Percentiles rank a stretch among this genome's conserved stretches.
Conservation (phyloP, 2,797 vertebrate species). For the Sebastes cheni region DNA sequence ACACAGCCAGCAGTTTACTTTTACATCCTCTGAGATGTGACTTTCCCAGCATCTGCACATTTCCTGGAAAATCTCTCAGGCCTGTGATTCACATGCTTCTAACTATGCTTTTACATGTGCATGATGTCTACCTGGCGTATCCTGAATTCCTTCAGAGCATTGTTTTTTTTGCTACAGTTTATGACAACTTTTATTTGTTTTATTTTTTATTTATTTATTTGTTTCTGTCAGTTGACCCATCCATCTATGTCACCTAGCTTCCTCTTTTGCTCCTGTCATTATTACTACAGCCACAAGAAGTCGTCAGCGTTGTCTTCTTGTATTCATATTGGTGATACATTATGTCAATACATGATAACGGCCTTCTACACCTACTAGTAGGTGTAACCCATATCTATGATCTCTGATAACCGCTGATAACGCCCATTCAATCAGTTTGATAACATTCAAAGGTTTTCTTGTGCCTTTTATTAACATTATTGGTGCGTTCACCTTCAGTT, state of each 20-base stretch:
- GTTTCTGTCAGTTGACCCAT: too few relatives aligned
- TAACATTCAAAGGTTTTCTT: too few relatives aligned
- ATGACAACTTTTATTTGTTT: too few relatives aligned
- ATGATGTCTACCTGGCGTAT: not conserved
- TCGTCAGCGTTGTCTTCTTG: not conserved
- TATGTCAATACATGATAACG: not conserved
- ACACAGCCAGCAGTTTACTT: not conserved
- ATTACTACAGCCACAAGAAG: not conserved
- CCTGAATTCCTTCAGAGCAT: not conserved
- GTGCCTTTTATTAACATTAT: too few relatives aligned
- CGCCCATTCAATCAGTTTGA: too few relatives aligned
- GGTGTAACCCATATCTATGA: too few relatives aligned
- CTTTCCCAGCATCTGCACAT: not conserved
- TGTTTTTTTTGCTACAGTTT: not conserved
- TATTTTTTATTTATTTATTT: too few relatives aligned
- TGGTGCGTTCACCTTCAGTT: too few relatives aligned
- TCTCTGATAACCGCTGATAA: too few relatives aligned
- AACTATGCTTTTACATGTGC: not conserved
- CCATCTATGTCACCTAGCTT: too few relatives aligned
- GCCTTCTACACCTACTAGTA: not conserved
- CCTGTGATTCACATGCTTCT: not conserved
- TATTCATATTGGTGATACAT: not conserved
- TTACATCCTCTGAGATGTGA: not conserved
- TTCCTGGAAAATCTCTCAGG: not conserved
- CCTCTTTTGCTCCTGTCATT: too few relatives aligned